A percentile compares a stretch with the other conserved stretches of the same genome.
Evolutionary conservation across 2,888 invertebrate genomes (phyloP).

Genomic region (Spisula subtruncata): DNA sequence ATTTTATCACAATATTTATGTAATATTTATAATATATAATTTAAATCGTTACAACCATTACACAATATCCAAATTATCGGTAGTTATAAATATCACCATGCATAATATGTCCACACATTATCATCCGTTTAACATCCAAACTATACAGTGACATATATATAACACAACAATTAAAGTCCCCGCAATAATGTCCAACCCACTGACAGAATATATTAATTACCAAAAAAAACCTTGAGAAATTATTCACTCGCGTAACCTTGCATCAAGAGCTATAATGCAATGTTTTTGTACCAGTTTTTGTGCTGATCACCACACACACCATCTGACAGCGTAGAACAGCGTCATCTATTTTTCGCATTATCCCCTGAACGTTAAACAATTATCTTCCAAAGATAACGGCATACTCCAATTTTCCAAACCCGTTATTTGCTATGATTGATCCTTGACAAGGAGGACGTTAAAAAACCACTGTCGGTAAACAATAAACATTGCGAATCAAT

Average conservation of each 20-base stretch:
- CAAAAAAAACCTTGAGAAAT: neutral
- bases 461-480: neutral
- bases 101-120: neutral
- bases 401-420: neutral
- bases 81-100: no score
- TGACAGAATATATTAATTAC: slow-evolving; percentile 9
- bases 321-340: neutral
- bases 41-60: no score
- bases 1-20: no score
- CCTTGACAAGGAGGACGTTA: neutral
- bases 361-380: neutral
- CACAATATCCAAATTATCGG: no score
- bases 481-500: neutral
- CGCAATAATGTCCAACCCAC: neutral
- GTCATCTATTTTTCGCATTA: neutral
- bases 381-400: neutral
- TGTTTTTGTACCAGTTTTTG: neutral
- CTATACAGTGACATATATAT: neutral
- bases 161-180: neutral
- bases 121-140: neutral
- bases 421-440: neutral
- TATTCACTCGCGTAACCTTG: neutral
- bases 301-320: neutral
- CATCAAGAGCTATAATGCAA: neutral
- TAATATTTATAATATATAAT: no score